Evolutionary conservation across 2,888 invertebrate species (phyloP), one percentile per base, ranked within the genome.

Genomic region (Theretra japonica): DNA sequence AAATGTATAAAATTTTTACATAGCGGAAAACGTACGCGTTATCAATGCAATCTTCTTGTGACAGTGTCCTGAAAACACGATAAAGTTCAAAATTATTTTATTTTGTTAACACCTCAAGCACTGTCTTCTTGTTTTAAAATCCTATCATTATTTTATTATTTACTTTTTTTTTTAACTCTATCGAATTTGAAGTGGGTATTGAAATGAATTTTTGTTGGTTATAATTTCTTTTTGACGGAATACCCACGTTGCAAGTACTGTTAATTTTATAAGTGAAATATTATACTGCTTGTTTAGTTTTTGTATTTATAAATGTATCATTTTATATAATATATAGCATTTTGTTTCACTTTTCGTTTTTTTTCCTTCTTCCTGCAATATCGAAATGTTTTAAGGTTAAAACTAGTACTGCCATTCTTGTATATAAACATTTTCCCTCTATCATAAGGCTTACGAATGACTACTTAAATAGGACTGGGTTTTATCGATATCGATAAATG

Each of bases 291-390:
- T 65, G 65, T 17, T 65, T 65, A 41, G 2, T 65, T 65, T 62
- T 65, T 48, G 48, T 65, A 48, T 65, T 65, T 48, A 48, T 65
- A 65, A 48, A 41, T 65, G 62, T 62, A 62, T 62, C 62, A 62
- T 62, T 48, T 41, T 65, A 48, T 65, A 41, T 23, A 65, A 65
- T 48, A 65, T 65, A 65, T 65, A 17, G 41, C 23, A 65, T 65
- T 65, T 65, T 65, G 65, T 65, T 65, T 48, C 17, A 65, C 48
- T 65, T 65, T 65, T 41, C 6, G 48, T 48, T 65, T 65, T 65
- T 17, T 65, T 65, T 23, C 21, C 30, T 23, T 41, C 19, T 33
- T 65, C 41, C 65, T 48, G 23, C 23, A 65, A 33, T 62, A 33
- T 33, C 3, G 33, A 41, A 21, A 21, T 65, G 6, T 23, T 5